Base-by-base conservation (phyloP, 2,113 vertebrate genomes). In the Oreochromis spilurus region DNA sequence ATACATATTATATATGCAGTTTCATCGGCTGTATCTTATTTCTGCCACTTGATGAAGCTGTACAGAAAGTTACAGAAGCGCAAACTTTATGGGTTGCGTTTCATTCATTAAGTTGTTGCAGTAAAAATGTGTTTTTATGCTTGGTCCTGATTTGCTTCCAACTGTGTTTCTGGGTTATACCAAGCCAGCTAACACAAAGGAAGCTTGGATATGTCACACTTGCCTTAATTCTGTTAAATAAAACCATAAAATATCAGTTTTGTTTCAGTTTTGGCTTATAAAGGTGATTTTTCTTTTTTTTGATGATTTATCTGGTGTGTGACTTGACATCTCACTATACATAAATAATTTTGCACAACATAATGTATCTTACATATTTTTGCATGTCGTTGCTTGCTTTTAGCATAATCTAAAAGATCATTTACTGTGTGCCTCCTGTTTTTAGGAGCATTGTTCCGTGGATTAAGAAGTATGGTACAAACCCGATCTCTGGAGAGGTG, bases 381-480 rank as follows among this genome's bases (percentile, higher is more conserved):
- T 36, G 0, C 4, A 3, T 29, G 2, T 6, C 2, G 1, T 62
- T 50, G 13, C 4, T 58, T 40, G 26, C 16, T 55, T 80, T 24
- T 83, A 3, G 26, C 78, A 21, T 43, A 54, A 36, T 36, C 14
- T 9, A 12, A 26, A 79, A 50, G 14, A 19, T 38, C 3, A 2
- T 7, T 21, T 75, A 5, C 4, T 83, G 12, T 29, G 38, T 70
- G 0, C 19, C 5, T 17, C 36, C 77, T 86, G 34, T 58, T 75
- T 94, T 72, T 87, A 99, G 99, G 96, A 99, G 97, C 94, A 99
- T 99, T 17, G 92, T 99, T 83, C 98, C 98, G 1, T 99, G 99
- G 99, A 97, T 99, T 90, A 99, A 99, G 97, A 99, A 97, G 89
- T 99, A 96, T 0, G 98, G 98, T 8, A 99, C 98, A 13, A 98